phyloP scores from a whole-genome alignment of 2,797 vertebrate species.

The Epinephelus awoara region DNA sequence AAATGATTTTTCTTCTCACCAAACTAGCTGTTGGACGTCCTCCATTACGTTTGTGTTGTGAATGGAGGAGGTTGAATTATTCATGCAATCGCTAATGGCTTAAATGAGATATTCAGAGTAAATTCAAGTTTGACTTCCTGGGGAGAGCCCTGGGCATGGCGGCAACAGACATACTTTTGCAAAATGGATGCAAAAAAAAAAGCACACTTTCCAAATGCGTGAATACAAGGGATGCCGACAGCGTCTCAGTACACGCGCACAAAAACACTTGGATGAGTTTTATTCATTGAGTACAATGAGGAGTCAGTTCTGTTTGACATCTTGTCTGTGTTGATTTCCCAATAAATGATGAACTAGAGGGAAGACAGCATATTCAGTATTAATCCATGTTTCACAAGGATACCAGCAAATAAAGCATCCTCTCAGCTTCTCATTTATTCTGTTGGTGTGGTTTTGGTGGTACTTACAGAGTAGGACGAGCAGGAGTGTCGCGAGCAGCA shows the following conservation, averaged over 20 bases:
- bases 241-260: not conserved
- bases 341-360: not conserved
- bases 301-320: not conserved
- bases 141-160: conserved; percentile 33
- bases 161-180: conserved; percentile 24
- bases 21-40: conserved; percentile 57
- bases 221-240: not conserved
- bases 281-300: not conserved
- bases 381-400: not conserved
- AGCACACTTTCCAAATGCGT: conserved; percentile 4
- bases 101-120: conserved; percentile 74
- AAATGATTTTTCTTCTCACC: conserved; percentile 57
- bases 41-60: conserved; percentile 33
- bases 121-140: conserved; percentile 56
- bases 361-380: not conserved
- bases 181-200: conserved; percentile 8
- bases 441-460: not conserved
- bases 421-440: not conserved
- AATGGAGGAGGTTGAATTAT: conserved; percentile 75
- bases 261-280: not conserved
- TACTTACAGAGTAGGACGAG: conserved; percentile 91
- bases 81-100: conserved; percentile 70
- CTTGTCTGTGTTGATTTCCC: not conserved
- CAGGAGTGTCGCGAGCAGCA: conserved; percentile 84
- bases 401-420: not conserved